Percentiles rank a stretch among this genome's conserved stretches.
These are phyloP conservation scores for Quadriops clusia DNA, from an alignment of 2,888 invertebrate genomes.

Conservation along the genomic window DNA sequence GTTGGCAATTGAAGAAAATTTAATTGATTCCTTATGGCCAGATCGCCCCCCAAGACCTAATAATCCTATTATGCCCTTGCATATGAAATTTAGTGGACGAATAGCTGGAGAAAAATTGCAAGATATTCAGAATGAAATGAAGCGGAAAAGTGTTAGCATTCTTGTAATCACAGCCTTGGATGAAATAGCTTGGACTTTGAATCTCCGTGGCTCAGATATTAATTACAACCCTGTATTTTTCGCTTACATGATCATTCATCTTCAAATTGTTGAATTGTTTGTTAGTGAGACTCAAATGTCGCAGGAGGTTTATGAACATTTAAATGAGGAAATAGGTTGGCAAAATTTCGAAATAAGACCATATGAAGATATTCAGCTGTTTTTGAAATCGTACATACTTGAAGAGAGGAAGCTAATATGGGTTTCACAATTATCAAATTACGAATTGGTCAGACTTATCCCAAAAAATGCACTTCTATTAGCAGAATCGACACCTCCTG, in stretches of 20 bases:
- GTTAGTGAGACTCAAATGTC: conserved; percentile 47
- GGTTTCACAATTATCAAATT: conserved; percentile 31
- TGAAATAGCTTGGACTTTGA: conserved; percentile 79
- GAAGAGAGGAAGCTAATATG: conserved; percentile 26
- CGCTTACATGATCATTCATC: conserved; percentile 52
- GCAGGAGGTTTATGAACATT: conserved; percentile 43
- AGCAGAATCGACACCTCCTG: conserved; percentile 60
- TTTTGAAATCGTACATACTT: conserved; percentile 33
- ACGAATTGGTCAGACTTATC: conserved; percentile 31
- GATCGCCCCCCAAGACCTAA: conserved; percentile 42
- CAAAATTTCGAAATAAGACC: conserved; percentile 39
- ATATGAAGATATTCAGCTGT: conserved; percentile 43
- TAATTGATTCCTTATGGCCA: conserved; percentile 65
- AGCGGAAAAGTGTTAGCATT: conserved; percentile 49
- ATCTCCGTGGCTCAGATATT: conserved; percentile 82
- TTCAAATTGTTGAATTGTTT: conserved; percentile 50
- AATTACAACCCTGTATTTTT: conserved; percentile 80
- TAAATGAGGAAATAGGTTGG: conserved; percentile 44
- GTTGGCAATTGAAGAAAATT: conserved; percentile 51
- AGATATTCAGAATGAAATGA: conserved; percentile 52
- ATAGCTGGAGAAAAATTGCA: conserved; percentile 52
- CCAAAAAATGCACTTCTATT: conserved; percentile 29
- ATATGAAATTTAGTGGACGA: conserved; percentile 50
- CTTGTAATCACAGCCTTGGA: conserved; percentile 69
- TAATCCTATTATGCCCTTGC: conserved; percentile 40